Percentiles rank a stretch among this genome's conserved stretches.
These are phyloP conservation scores for Oscheius sp. DNA, from an alignment of 2,888 invertebrate genomes.

Conservation along the genomic window DNA sequence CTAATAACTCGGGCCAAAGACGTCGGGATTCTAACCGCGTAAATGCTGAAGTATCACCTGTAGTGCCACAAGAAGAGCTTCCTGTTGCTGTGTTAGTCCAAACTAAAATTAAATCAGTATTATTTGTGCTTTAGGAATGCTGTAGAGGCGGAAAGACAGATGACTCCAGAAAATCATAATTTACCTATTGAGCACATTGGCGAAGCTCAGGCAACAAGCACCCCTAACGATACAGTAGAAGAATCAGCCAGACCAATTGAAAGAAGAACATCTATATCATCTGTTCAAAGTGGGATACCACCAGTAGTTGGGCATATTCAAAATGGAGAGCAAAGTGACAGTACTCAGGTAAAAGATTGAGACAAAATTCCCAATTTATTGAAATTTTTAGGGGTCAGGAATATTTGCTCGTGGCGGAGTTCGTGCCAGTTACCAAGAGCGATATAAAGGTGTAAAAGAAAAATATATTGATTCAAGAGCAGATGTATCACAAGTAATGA, in stretches of 20 bases:
- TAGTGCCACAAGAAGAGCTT: background rate
- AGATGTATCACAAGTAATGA: constrained; percentile 6
- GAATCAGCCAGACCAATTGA: background rate
- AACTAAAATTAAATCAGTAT: background rate
- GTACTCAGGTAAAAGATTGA: constrained; percentile 18
- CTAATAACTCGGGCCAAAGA: too few species aligned
- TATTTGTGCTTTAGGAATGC: background rate
- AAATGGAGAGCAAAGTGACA: constrained; percentile 36
- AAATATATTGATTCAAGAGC: constrained; percentile 27
- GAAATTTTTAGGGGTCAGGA: constrained; percentile 26
- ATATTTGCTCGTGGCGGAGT: constrained; percentile 22
- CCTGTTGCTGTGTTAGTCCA: background rate
- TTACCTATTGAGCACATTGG: constrained; percentile 28
- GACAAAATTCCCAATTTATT: background rate
- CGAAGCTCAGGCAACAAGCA: constrained; percentile 51
- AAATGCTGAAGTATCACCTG: constrained; percentile 2
- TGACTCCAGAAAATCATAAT: constrained; percentile 16
- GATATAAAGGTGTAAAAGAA: constrained; percentile 32
- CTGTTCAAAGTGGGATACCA: constrained; percentile 20
- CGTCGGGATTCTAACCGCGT: background rate
- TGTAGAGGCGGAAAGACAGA: background rate
- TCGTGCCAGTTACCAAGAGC: constrained; percentile 38
- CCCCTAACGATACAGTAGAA: constrained; percentile 35
- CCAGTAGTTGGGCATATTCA: background rate
- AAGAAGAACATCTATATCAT: constrained; percentile 28